phyloP scores from a whole-genome alignment of 1,140 invertebrate species.

The Atta texana region DNA sequence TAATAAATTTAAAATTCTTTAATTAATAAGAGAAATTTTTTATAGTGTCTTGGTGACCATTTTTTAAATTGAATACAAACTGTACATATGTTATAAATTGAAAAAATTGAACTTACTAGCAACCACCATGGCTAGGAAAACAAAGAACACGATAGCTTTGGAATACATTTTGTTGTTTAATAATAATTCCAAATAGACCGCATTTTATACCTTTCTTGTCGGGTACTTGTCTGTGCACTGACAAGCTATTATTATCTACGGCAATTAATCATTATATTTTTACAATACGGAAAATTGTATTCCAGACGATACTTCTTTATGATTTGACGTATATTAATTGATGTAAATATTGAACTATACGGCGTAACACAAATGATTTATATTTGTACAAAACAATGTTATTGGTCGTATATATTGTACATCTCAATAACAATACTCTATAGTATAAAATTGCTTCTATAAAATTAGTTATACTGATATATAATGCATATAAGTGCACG shows the following conservation, averaged over 20 bases:
- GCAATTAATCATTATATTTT: background rate
- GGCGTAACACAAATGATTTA: background rate
- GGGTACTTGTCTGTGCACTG: background rate
- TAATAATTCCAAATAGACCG: background rate
- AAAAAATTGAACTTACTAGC: background rate
- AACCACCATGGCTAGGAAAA: slow-evolving; percentile 39
- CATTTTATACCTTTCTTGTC: slow-evolving; percentile 54
- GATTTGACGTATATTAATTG: background rate
- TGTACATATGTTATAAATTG: too few relatives aligned
- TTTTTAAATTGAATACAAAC: too few relatives aligned
- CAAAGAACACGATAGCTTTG: slow-evolving; percentile 48
- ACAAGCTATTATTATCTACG: background rate
- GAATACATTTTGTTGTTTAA: slow-evolving; percentile 62
- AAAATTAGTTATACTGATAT: background rate
- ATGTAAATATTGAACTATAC: background rate
- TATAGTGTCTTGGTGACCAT: too few relatives aligned
- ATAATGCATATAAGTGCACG: background rate
- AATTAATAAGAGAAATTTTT: too few relatives aligned
- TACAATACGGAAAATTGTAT: slow-evolving; percentile 29
- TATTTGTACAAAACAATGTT: background rate
- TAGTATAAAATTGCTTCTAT: background rate
- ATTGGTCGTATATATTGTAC: background rate
- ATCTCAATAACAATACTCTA: background rate
- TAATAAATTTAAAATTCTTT: too few relatives aligned
- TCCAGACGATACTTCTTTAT: background rate